Evolutionary conservation across 2,113 vertebrate genomes (phyloP).

Genomic region (Seriola rivoliana): DNA sequence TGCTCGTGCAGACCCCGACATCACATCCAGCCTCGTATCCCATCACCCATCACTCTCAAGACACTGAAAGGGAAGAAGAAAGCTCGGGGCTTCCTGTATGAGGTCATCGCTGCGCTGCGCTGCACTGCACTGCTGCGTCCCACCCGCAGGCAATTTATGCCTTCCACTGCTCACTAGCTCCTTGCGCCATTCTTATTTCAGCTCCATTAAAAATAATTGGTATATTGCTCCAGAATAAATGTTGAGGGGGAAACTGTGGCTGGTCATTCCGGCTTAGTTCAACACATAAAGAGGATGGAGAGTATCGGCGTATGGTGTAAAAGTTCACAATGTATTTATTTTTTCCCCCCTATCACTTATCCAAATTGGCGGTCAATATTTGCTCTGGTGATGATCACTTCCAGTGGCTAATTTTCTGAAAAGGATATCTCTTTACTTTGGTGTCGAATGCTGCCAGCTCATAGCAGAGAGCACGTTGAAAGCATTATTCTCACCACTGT

Average conservation of each 20-base stretch:
- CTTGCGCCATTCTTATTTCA: slow-evolving; percentile 63
- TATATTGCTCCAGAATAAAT: slow-evolving; percentile 71
- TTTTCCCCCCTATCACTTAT: slow-evolving; percentile 59
- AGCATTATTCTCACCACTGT: slow-evolving; percentile 55
- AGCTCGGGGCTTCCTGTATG: slow-evolving; percentile 53
- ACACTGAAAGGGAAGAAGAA: slow-evolving; percentile 27
- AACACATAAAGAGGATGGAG: slow-evolving; percentile 52
- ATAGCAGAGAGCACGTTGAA: slow-evolving; percentile 43
- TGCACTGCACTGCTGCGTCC: slow-evolving; percentile 1
- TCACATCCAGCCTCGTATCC: slow-evolving; percentile 3
- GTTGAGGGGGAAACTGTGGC: slow-evolving; percentile 65
- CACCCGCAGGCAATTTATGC: slow-evolving; percentile 50
- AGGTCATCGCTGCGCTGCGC: slow-evolving; percentile 58
- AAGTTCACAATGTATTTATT: slow-evolving; percentile 63
- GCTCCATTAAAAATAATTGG: slow-evolving; percentile 78
- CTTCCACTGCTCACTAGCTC: slow-evolving; percentile 36
- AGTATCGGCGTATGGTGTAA: slow-evolving; percentile 53
- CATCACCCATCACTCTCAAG: slow-evolving; percentile 40
- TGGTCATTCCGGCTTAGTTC: slow-evolving; percentile 58
- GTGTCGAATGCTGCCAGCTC: slow-evolving; percentile 45
- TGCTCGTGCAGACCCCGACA: neutral
- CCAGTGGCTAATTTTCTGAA: slow-evolving; percentile 65
- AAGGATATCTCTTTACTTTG: slow-evolving; percentile 60
- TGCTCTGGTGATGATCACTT: slow-evolving; percentile 63
- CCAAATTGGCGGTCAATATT: slow-evolving; percentile 67